Evolutionary conservation across 2,113 vertebrate genomes (phyloP), one percentile per base, ranked within the genome.

Genomic region (Nesospiza acunhae): DNA sequence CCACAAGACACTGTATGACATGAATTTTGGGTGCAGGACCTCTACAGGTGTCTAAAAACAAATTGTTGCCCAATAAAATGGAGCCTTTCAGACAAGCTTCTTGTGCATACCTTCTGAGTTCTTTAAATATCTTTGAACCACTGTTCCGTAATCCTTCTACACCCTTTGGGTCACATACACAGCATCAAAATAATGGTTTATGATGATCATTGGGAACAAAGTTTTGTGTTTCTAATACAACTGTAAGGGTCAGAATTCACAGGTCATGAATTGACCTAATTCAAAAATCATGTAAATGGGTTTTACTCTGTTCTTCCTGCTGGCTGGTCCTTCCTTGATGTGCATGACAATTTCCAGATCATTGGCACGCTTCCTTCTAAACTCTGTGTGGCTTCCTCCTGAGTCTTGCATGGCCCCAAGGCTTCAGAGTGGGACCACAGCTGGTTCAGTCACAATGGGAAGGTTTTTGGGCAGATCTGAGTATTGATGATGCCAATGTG

Each of bases 1-100:
- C 93, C 94, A 91, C 96, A 82, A 93, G 74, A 72, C 50, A 1
- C 41, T 75, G 24, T n/a, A 69, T 95, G 94, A 96, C 95, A 89
- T 93, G 74, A 94, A 0, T 73, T 81, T 91, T 0, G 52, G 62
- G 76, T 73, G 15, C 53, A 76, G 24, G 28, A 22, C 37, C 52
- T 78, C 60, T 82, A 84, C 69, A 95, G 94, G 89, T 95, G 22
- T 70, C 66, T 82, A 17, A 84, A 90, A 93, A 26, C 41, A 89
- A 87, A 35, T 4, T 78, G 13, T 68, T 87, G 69, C 60, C 49
- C 68, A 75, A 68, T 58, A 69, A 84, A 87, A 90, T 13, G 11
- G 10, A 75, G 33, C 8, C 10, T 86, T 92, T 88, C 83, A 80
- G 92, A 41, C 33, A 67, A 44, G 13, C 20, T 86, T 75, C 63